Evolutionary conservation across 2,797 vertebrate species (phyloP).

Genomic region (Chrysocyon brachyurus): DNA sequence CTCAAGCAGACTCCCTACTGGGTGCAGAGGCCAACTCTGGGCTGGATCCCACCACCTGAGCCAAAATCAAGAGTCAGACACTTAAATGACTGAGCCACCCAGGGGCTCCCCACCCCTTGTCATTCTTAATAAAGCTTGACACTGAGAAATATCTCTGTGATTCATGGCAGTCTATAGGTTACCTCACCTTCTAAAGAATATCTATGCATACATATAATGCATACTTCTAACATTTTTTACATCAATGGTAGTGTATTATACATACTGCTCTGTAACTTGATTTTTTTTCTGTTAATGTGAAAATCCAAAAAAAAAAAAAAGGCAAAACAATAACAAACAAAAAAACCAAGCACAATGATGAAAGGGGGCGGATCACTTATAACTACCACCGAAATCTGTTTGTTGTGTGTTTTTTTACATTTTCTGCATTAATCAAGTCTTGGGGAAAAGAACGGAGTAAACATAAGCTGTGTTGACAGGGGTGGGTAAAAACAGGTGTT

Average conservation of each 20-base stretch:
- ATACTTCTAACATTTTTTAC: neutral
- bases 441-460: neutral
- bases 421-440: conserved; percentile 8
- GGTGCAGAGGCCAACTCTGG: neutral
- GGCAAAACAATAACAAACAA: neutral
- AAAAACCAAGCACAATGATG: neutral
- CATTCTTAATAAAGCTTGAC: neutral
- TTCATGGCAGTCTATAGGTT: neutral
- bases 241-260: neutral
- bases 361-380: neutral
- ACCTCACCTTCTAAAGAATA: neutral
- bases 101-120: neutral
- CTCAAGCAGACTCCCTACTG: neutral
- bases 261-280: neutral
- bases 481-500: neutral
- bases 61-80: neutral
- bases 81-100: neutral
- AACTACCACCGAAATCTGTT: neutral
- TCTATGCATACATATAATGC: neutral
- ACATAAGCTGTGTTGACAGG: neutral
- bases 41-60: neutral
- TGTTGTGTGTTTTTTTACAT: neutral
- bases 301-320: conserved; percentile 22
- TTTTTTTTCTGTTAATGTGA: conserved; percentile 33
- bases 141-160: neutral